These are phyloP conservation scores for Serilophus lunatus DNA, from an alignment of 2,113 vertebrate species.

Conservation along the genomic window DNA sequence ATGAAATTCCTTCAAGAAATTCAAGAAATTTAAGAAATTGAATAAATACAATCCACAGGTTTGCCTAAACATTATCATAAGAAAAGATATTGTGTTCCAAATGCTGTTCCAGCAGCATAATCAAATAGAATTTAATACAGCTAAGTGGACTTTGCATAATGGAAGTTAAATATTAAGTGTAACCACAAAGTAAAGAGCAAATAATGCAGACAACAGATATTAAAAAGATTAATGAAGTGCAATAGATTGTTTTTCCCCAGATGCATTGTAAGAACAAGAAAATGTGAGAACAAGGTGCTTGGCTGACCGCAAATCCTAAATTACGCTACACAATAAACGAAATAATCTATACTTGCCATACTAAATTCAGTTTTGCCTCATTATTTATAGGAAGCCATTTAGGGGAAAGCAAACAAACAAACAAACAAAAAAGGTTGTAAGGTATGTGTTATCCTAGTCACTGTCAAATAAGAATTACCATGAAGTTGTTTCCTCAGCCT, in stretches of 20 bases:
- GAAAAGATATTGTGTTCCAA: not conserved
- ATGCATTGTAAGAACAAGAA: not conserved
- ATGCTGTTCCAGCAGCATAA: not conserved
- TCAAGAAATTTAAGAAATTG: not conserved
- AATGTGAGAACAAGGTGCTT: not conserved
- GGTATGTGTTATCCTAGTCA: not conserved
- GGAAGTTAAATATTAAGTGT: constrained; percentile 63
- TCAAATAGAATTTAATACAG: constrained; percentile 13
- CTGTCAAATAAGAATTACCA: not conserved
- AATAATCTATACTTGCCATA: not conserved
- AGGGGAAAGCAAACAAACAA: not conserved
- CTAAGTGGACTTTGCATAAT: constrained; percentile 6
- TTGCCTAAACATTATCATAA: not conserved
- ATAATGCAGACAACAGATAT: constrained; percentile 44
- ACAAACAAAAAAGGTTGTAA: not conserved
- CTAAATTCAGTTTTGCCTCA: constrained; percentile 11
- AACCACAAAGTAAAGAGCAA: constrained; percentile 23
- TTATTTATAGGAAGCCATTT: not conserved
- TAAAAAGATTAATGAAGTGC: constrained; percentile 38
- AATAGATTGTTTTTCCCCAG: constrained; percentile 10
- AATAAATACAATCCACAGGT: not conserved
- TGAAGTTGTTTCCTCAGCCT: not conserved
- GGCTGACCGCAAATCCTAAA: not conserved
- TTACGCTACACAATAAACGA: not conserved
- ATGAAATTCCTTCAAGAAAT: not conserved